phyloP scores from a whole-genome alignment of 1,140 invertebrate genomes.

The Calliopsis andreniformis region DNA sequence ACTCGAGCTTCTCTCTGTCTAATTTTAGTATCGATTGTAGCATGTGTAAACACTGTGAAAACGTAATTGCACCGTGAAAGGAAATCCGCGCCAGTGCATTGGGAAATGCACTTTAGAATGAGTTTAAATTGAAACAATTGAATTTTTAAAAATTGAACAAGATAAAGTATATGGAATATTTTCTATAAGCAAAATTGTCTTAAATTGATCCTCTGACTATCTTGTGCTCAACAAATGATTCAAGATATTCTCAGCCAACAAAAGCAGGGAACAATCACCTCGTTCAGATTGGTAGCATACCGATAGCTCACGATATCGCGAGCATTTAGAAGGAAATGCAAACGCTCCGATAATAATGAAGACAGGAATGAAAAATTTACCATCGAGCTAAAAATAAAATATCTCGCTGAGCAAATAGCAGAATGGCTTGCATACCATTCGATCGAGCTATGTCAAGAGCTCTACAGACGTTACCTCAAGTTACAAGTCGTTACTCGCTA shows the following conservation, averaged over 20 bases:
- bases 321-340: too few species aligned
- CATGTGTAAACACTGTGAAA: conserved; percentile 13
- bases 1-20: neutral
- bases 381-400: neutral
- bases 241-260: too few species aligned
- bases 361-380: too few species aligned
- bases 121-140: neutral
- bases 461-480: neutral
- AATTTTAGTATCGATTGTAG: neutral
- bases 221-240: too few species aligned
- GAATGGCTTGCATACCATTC: neutral
- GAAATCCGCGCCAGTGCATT: conserved; percentile 8
- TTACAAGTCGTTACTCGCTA: too few species aligned
- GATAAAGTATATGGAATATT: too few species aligned
- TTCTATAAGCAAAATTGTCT: too few species aligned
- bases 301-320: too few species aligned
- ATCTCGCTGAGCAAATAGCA: neutral
- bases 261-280: too few species aligned
- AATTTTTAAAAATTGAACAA: too few species aligned
- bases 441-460: neutral
- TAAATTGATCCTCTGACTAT: too few species aligned
- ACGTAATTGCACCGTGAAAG: conserved; percentile 22
- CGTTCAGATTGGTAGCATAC: too few species aligned
- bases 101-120: neutral
- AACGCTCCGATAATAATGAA: neutral